Percentiles rank a stretch among this genome's conserved stretches.
Evolutionary conservation across 2,888 invertebrate species (phyloP).

Genomic region (Synergus laeviventris): DNA sequence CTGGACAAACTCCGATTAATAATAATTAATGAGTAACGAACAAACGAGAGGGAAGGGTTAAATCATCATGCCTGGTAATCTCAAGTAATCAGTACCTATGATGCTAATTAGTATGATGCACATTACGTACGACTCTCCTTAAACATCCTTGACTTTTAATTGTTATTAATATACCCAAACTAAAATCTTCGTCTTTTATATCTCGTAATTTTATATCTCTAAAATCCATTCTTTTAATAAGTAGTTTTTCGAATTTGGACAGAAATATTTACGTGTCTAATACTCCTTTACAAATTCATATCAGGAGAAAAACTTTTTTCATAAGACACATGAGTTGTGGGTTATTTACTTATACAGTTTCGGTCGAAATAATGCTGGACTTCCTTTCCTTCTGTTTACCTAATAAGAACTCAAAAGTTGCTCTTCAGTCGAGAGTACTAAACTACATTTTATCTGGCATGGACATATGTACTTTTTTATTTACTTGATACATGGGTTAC

Average conservation of each 20-base stretch:
- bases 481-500: neutral
- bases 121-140: neutral
- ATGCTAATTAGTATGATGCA: conserved; percentile 43
- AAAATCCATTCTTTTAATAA: neutral
- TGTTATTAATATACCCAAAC: neutral
- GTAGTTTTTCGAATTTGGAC: neutral
- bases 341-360: neutral
- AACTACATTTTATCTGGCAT: conserved; percentile 14
- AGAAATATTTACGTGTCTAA: neutral
- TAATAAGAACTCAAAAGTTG: conserved; percentile 44
- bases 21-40: conserved; percentile 47
- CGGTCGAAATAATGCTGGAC: conserved; percentile 37
- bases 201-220: neutral
- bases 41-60: conserved; percentile 43
- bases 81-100: conserved; percentile 45
- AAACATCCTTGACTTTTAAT: neutral
- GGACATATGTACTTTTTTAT: conserved; percentile 14
- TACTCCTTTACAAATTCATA: conserved; percentile 7
- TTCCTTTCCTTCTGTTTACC: conserved; percentile 45
- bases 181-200: neutral
- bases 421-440: conserved; percentile 41
- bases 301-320: conserved; percentile 57
- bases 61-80: conserved; percentile 45
- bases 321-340: conserved; percentile 51
- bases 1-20: conserved; percentile 49